Conservation (phyloP, 1,140 invertebrate genomes). For the Pseudomyrmex cubaensis region DNA sequence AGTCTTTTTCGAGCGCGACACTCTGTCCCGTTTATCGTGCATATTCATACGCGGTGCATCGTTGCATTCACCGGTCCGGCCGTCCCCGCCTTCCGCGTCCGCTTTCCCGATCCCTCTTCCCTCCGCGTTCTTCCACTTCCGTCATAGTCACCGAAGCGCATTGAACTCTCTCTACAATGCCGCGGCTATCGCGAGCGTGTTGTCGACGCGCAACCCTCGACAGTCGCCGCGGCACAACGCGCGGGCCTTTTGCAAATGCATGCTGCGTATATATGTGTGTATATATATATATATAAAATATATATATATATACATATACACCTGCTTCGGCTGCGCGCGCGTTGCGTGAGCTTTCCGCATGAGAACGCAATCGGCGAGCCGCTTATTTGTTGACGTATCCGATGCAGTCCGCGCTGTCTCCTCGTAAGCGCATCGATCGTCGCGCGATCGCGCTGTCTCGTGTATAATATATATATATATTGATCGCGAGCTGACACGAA, state of each 20-base stretch:
- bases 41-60: conserved; percentile 57
- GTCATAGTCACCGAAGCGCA: conserved; percentile 71
- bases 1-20: conserved; percentile 55
- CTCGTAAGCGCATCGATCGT: neutral
- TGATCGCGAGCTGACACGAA: no score
- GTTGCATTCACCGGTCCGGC: conserved; percentile 40
- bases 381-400: conserved; percentile 60
- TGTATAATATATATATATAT: no score
- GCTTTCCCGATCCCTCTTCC: conserved; percentile 10
- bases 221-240: conserved; percentile 54
- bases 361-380: conserved; percentile 67
- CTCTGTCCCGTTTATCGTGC: conserved; percentile 58
- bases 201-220: conserved; percentile 66
- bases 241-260: conserved; percentile 61
- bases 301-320: no score
- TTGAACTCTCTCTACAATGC: conserved; percentile 73
- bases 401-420: conserved; percentile 6
- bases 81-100: neutral
- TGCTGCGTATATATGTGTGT: neutral
- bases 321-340: conserved; percentile 41
- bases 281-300: no score
- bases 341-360: conserved; percentile 69
- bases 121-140: conserved; percentile 51
- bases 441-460: conserved; percentile 1
- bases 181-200: conserved; percentile 64